Evolutionary conservation across 2,113 vertebrate species (phyloP).

Genomic region (Cavia aperea): DNA sequence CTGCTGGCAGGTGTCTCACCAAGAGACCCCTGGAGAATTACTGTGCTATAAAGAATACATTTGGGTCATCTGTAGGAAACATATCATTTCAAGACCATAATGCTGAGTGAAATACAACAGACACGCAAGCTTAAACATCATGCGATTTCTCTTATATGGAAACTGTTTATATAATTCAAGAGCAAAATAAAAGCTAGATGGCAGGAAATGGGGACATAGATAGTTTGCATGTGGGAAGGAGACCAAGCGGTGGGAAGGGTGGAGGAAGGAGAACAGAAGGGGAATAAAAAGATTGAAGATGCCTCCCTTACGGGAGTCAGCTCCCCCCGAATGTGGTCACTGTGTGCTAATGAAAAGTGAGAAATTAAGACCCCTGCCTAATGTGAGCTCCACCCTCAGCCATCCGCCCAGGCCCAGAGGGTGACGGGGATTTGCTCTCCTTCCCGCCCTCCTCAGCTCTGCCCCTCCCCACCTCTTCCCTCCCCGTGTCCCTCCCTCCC

Average conservation of each 20-base stretch:
- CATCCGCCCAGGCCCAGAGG: not conserved
- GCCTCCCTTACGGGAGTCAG: accelerated
- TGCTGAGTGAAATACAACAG: not conserved
- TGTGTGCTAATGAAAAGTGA: not conserved
- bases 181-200: not conserved
- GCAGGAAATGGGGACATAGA: not conserved
- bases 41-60: too few species aligned
- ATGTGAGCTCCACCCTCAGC: accelerated
- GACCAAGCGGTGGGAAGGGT: not conserved
- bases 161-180: not conserved
- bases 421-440: not conserved
- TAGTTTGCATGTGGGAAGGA: not conserved
- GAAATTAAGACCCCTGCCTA: not conserved
- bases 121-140: not conserved
- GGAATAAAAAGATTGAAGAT: not conserved
- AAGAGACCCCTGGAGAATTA: not conserved
- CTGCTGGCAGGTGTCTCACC: accelerated
- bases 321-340: not conserved
- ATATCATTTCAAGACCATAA: not conserved
- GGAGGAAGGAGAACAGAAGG: not conserved
- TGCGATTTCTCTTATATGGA: not conserved
- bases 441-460: too few species aligned
- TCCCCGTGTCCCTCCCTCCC: too few species aligned
- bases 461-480: too few species aligned
- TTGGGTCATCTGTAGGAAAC: not conserved